A percentile compares a stretch with the other conserved stretches of the same genome.
Evolutionary conservation across 2,797 vertebrate genomes (phyloP).

Genomic region (Dipus sagitta): DNA sequence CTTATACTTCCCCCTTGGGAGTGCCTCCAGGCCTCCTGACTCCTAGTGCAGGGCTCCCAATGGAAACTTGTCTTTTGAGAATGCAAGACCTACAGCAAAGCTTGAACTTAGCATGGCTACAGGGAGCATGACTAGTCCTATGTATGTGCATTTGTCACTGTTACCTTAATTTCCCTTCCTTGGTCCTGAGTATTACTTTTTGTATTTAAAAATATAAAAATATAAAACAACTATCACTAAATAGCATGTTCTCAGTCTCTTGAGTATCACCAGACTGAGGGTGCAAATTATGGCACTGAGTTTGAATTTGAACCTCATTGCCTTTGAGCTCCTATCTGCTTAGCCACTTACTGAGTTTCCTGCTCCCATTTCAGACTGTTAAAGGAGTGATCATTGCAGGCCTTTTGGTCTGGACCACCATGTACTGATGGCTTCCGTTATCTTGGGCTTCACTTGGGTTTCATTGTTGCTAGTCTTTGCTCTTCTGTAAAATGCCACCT

Average conservation of each 20-base stretch:
- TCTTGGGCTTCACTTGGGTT: not conserved
- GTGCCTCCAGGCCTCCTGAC: not conserved
- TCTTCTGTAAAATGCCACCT: not conserved
- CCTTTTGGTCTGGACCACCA: not conserved
- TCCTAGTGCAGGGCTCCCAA: not conserved
- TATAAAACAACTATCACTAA: not conserved
- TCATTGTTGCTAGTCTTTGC: not conserved
- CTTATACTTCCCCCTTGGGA: not conserved
- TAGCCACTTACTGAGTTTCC: not conserved
- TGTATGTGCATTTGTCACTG: not conserved
- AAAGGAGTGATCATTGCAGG: not conserved
- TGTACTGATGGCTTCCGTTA: not conserved
- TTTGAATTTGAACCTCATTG: not conserved
- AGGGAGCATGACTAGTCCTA: not conserved
- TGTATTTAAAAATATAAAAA: not conserved
- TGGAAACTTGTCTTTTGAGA: not conserved
- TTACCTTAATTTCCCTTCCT: not conserved
- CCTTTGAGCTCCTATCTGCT: not conserved
- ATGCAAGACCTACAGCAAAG: fast-evolving
- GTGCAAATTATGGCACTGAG: not conserved
- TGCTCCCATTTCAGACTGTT: not conserved
- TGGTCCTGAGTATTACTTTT: not conserved
- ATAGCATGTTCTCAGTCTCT: not conserved
- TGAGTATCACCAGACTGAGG: not conserved
- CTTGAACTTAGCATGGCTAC: fast-evolving